Base-by-base conservation (phyloP, 2,888 invertebrate species). In the Meghimatium bilineatum region DNA sequence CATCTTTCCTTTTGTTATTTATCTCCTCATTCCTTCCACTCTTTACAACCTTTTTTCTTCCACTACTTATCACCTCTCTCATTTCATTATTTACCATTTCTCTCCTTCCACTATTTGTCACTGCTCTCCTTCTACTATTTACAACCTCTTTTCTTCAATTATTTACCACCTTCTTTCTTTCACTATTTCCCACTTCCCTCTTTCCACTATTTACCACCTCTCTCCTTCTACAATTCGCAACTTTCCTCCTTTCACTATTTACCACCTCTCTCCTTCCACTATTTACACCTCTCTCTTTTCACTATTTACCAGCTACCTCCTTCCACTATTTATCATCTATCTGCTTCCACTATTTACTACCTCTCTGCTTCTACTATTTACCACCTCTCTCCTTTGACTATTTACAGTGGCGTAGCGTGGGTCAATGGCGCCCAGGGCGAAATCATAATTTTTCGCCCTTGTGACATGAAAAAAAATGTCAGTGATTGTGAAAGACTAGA, bases 21-120 rank as follows among this genome's bases (percentile, higher is more conserved):
- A 23, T 49, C 69, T 49, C 36, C 32, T 20, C 29, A 34, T 67
- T 38, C 52, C 69, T 49, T 78, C 79, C 36, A n/a, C 67, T 32
- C 52, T n/a, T 3, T 38, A 6, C 12, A 44, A 5, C 66, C 17
- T 66, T 34, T 60, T 23, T 66, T 26, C 44, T n/a, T 38, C 34
- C 20, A 10, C 26, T 52, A 14, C 71, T 72, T n/a, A n/a, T 72
- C 32, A n/a, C 20, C 38, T 74, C 74, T 72, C 81, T 63, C 29
- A 32, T 49, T 72, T 60, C 23, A 17, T 71, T 49, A 63, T 63
- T 36, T 36, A 34, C 63, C 32, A 29, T 36, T n/a, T 36, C 29
- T 77, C 77, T 77, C 17, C 38, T 77, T 49, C 63, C n/a, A 20
- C 34, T 77, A 52, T 77, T 36, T 32, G 10, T 77, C 77, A 36